phyloP scores from a whole-genome alignment of 1,140 invertebrate genomes.

The Caenorhabditis tropicalis region DNA sequence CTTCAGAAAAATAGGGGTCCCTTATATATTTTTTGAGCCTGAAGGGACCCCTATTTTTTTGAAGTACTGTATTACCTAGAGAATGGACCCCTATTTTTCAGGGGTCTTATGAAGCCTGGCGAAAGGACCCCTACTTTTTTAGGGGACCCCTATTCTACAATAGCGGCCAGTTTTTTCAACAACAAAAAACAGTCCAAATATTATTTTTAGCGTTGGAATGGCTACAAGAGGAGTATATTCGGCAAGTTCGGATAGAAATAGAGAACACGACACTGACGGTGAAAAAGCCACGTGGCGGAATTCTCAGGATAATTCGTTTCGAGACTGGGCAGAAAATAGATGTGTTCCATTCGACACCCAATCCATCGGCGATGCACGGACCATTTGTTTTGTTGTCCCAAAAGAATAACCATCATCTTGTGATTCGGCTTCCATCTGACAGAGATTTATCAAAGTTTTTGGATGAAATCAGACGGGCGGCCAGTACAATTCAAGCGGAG shows the following conservation, averaged over 20 bases:
- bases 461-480: conserved; percentile 18
- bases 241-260: conserved; percentile 86
- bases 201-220: conserved; percentile 79
- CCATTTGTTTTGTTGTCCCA: conserved; percentile 79
- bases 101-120: too few relatives aligned
- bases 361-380: conserved; percentile 77
- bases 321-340: not conserved
- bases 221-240: conserved; percentile 89
- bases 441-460: conserved; percentile 13
- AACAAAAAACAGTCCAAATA: conserved; percentile 70
- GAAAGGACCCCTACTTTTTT: too few relatives aligned
- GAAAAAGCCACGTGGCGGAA: conserved; percentile 81
- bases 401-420: conserved; percentile 80
- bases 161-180: too few relatives aligned
- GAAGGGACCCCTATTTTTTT: too few relatives aligned
- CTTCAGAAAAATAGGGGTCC: too few relatives aligned
- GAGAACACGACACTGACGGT: conserved; percentile 82
- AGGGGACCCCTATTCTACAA: too few relatives aligned
- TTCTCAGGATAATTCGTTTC: conserved; percentile 75
- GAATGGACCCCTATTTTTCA: too few relatives aligned
- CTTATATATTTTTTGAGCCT: too few relatives aligned
- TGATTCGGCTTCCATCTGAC: conserved; percentile 29
- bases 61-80: too few relatives aligned
- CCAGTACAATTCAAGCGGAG: conserved; percentile 72
- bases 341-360: not conserved